Percentiles rank a stretch among this genome's conserved stretches.
Evolutionary conservation across 2,113 vertebrate genomes (phyloP).

Genomic region (Boulengeromyrus knoepffleri): DNA sequence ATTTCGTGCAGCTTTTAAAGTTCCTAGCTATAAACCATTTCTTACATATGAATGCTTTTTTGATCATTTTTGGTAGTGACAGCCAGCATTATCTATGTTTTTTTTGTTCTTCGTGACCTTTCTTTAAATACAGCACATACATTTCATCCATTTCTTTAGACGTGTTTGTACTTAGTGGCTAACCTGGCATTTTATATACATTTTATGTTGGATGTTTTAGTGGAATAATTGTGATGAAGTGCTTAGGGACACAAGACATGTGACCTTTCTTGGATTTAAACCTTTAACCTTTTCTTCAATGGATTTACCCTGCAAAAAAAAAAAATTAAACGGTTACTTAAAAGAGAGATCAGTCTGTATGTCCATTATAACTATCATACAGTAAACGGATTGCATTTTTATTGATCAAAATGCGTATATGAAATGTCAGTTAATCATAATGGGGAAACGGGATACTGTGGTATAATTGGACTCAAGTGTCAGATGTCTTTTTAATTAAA

Average conservation of each 20-base stretch:
- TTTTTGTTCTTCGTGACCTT: background rate
- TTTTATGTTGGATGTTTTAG: background rate
- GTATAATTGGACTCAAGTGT: background rate
- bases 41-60: background rate
- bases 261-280: background rate
- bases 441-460: background rate
- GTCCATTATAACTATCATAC: background rate
- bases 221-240: background rate
- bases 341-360: background rate
- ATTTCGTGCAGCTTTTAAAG: background rate
- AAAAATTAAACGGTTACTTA: background rate
- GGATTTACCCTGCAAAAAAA: background rate
- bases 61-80: background rate
- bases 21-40: background rate
- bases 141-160: background rate
- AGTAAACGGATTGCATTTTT: background rate
- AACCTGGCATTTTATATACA: background rate
- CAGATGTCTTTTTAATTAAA: background rate
- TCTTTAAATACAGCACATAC: background rate
- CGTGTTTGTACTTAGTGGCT: background rate
- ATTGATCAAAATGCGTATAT: background rate
- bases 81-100: background rate
- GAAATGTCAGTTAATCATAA: background rate
- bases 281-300: background rate
- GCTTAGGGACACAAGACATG: background rate